Base-by-base conservation (phyloP, 2,113 vertebrate species). In the Sterrhoptilus dennistouni region DNA sequence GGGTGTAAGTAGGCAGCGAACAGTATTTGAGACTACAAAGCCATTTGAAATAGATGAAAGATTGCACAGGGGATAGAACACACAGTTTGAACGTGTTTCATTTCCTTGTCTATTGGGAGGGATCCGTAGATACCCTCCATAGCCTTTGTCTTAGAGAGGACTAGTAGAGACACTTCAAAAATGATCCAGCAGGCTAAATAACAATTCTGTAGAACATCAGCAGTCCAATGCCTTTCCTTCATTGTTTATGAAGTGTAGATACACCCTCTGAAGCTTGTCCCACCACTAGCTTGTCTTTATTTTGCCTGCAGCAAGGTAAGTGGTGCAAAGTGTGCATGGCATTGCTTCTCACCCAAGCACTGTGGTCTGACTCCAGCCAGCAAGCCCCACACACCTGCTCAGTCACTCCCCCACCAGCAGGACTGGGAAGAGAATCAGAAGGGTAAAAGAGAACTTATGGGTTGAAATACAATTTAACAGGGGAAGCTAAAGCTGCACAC, bases 101-200 rank as follows among this genome's bases (percentile, higher is more conserved):
- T 31, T 50, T 3, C 8, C 19, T 6, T 60, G 9, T 25, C 50
- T 75, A 1, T 31, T 71, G 31, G 21, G 9, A 82, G 14, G 50
- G 9, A 3, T 35, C 13, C 84, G 50, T 23, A 74, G 50, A 47
- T 33, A 40, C 9, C 7, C 18, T 17, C 29, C 1, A 0, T 2
- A 80, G 47, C 11, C 47, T 76, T 66, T 89, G 36, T 7, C 11
- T 61, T 8, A 29, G 9, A 56, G 11, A 74, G 45, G 14, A 11
- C 10, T 49, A 27, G 21, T 5, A 66, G 19, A 21, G 44, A 74
- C 16, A 11, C 11, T n/a, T 45, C 21, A 90, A 84, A 78, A 70
- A 25, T 23, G 17, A 82, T 13, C 11, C 69, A 57, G n/a, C 0
- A 0, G 68, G 23, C 14, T 59, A 72, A 71, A 42, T 40, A 71